Percentiles rank a stretch among this genome's conserved stretches.
These are phyloP conservation scores for Tragopan temminckii DNA, from an alignment of 2,797 vertebrate species.

Conservation along the genomic window DNA sequence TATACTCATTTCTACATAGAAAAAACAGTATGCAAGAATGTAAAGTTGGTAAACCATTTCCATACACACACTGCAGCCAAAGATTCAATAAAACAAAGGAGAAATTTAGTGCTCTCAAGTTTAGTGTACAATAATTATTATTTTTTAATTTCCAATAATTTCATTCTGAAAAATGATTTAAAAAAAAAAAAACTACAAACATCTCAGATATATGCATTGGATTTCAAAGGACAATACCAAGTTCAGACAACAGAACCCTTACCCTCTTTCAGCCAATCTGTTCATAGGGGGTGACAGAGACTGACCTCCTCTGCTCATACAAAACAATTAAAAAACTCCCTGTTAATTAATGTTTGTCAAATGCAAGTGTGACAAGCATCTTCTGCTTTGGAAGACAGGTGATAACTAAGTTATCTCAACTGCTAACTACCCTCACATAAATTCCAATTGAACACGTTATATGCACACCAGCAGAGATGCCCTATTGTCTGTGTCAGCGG, in stretches of 20 bases:
- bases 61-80: not conserved
- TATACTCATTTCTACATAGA: not conserved
- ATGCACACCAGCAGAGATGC: not conserved
- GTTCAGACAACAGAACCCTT: not conserved
- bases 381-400: not conserved
- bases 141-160: not conserved
- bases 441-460: not conserved
- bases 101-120: not conserved
- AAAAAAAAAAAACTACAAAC: not conserved
- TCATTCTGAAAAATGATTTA: not conserved
- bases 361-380: not conserved
- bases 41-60: not conserved
- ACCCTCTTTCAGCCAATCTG: not conserved
- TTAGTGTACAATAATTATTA: not conserved
- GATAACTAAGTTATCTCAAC: not conserved
- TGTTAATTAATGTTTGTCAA: not conserved
- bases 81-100: not conserved
- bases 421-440: not conserved
- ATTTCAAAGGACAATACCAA: not conserved
- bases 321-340: not conserved
- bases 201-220: fast-evolving
- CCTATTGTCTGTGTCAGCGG: not conserved
- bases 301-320: not conserved
- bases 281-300: not conserved
- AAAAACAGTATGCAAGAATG: not conserved